Evolutionary conservation across 2,797 vertebrate species (phyloP).

Genomic region (Luscinia luscinia): DNA sequence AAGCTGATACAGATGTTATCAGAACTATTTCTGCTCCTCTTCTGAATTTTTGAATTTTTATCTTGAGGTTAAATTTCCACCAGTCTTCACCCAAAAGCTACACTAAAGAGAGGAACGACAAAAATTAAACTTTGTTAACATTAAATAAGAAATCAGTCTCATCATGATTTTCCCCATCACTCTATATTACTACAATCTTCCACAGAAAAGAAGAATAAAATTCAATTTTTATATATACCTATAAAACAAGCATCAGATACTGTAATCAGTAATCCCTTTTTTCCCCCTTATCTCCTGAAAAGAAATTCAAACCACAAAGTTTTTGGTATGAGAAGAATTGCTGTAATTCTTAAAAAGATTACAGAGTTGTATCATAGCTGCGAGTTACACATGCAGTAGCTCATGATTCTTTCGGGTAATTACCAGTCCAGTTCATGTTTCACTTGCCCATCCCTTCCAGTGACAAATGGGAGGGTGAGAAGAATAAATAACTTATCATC

Average conservation of each 20-base stretch:
- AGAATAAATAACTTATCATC: neutral
- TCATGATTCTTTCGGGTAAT: neutral
- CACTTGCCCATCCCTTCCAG: neutral
- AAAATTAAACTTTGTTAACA: neutral
- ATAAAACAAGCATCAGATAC: neutral
- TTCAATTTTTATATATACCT: neutral
- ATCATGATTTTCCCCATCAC: neutral
- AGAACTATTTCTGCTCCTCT: neutral
- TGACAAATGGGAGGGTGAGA: neutral
- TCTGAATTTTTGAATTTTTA: neutral
- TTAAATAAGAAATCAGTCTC: neutral
- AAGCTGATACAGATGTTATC: neutral
- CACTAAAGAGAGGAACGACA: neutral
- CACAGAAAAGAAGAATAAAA: neutral
- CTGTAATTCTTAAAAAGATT: neutral
- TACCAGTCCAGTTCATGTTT: neutral
- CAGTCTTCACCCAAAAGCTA: neutral
- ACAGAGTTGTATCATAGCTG: neutral
- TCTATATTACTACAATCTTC: neutral
- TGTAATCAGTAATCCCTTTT: neutral
- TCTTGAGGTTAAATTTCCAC: neutral
- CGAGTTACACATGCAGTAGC: neutral
- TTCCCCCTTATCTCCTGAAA: neutral
- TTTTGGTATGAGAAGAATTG: neutral
- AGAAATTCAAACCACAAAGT: neutral